Conservation (phyloP, 2,113 vertebrate genomes). For the Elachura formosa region DNA sequence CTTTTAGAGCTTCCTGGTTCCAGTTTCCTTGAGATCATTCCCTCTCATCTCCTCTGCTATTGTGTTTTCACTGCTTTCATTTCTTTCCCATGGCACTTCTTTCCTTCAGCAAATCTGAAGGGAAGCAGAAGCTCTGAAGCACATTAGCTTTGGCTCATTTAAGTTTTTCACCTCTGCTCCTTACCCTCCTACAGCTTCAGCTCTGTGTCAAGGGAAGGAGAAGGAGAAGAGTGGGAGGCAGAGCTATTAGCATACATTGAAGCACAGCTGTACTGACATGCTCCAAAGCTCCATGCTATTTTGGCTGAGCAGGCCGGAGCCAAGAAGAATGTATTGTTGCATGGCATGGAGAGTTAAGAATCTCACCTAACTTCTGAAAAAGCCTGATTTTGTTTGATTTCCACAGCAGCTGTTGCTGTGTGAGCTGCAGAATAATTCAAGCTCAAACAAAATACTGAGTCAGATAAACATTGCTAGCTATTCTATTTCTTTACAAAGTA, state of each 20-base stretch:
- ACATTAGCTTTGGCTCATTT: constrained; percentile 24
- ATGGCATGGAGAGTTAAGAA: not conserved
- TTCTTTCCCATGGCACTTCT: not conserved
- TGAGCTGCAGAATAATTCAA: not conserved
- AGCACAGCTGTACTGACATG: not conserved
- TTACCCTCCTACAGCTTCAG: not conserved
- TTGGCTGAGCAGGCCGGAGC: not conserved
- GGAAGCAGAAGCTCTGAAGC: not conserved
- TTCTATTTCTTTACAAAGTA: not conserved
- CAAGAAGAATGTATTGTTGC: not conserved
- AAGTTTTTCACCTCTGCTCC: constrained; percentile 25
- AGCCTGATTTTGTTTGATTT: not conserved
- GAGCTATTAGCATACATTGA: not conserved
- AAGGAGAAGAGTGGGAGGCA: constrained; percentile 22
- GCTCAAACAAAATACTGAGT: not conserved
- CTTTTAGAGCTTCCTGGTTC: not conserved
- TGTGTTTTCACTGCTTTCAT: not conserved
- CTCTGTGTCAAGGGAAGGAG: not conserved
- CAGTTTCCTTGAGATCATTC: not conserved
- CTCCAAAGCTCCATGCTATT: not conserved
- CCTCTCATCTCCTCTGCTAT: not conserved
- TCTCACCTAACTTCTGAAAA: not conserved
- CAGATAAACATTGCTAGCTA: not conserved
- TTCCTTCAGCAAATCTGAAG: not conserved
- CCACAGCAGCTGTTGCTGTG: not conserved